Conservation (phyloP, 2,797 vertebrate genomes). For the Neopelma chrysocephalum region DNA sequence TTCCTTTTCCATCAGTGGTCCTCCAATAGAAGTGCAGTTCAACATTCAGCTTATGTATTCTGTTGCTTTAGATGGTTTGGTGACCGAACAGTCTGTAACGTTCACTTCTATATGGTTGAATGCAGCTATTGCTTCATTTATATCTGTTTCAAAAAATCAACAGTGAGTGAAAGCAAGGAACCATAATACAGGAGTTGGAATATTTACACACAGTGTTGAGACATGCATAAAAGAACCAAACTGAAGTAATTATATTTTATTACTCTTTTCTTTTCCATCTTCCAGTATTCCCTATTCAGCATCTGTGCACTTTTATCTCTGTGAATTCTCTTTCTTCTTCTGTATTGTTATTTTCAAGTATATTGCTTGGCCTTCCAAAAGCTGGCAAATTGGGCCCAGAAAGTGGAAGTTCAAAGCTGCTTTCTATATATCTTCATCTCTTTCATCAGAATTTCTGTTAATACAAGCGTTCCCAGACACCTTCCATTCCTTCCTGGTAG, state of each 20-base stretch:
- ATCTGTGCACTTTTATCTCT: background rate
- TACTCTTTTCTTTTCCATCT: background rate
- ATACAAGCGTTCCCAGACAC: background rate
- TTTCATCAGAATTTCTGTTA: background rate
- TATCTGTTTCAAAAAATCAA: background rate
- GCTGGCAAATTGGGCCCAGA: background rate
- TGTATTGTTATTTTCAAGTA: background rate
- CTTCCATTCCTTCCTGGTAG: background rate
- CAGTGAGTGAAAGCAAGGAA: background rate
- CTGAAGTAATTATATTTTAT: background rate
- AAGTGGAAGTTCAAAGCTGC: background rate
- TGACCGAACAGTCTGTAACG: background rate
- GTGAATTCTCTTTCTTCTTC: background rate
- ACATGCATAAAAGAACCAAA: background rate
- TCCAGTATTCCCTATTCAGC: background rate
- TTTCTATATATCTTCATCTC: background rate
- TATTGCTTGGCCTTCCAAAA: background rate
- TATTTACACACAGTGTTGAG: background rate
- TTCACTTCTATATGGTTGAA: background rate
- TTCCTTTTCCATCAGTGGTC: background rate
- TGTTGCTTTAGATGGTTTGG: background rate
- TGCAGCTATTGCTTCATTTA: background rate
- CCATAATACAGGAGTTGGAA: background rate
- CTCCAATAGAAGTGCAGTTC: background rate
- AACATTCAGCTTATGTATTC: background rate